Conservation (phyloP, 2,888 invertebrate species). For the Mesorhabditis sp. region DNA sequence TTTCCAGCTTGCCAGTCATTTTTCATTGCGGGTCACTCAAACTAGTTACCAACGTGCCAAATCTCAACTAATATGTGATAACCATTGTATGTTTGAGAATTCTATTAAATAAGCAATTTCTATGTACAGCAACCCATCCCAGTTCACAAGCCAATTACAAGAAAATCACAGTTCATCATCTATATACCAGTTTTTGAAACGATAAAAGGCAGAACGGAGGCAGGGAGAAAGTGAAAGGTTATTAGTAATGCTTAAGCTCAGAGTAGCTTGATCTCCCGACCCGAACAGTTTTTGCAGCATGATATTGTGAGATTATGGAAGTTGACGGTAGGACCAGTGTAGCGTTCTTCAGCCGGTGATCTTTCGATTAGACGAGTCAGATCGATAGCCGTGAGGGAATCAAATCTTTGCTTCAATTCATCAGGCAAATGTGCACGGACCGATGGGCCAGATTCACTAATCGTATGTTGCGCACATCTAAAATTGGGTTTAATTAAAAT, state of each 20-base stretch:
- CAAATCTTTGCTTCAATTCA: slow-evolving; percentile 1
- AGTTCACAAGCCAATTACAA: no score
- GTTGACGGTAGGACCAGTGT: slow-evolving; percentile 20
- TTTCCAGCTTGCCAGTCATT: neutral
- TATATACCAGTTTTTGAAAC: no score
- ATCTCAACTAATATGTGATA: no score
- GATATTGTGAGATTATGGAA: slow-evolving; percentile 39
- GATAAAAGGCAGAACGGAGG: no score
- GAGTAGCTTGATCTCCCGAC: slow-evolving; percentile 35
- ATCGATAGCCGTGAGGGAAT: slow-evolving; percentile 14
- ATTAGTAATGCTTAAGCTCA: slow-evolving; percentile 3
- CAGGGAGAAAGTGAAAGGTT: no score
- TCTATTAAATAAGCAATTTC: no score
- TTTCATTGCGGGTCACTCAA: no score
- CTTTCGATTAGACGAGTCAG: slow-evolving; percentile 26
- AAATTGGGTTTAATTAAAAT: neutral
- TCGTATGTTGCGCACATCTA: neutral
- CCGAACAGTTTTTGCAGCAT: slow-evolving; percentile 42
- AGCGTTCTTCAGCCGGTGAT: slow-evolving; percentile 37
- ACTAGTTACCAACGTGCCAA: no score
- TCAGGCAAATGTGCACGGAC: neutral
- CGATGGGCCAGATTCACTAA: neutral
- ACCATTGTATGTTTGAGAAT: no score
- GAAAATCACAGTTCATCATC: no score
- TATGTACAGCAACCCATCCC: no score